Evolutionary conservation across 1,140 invertebrate species (phyloP).

Genomic region (Sinella curviseta): DNA sequence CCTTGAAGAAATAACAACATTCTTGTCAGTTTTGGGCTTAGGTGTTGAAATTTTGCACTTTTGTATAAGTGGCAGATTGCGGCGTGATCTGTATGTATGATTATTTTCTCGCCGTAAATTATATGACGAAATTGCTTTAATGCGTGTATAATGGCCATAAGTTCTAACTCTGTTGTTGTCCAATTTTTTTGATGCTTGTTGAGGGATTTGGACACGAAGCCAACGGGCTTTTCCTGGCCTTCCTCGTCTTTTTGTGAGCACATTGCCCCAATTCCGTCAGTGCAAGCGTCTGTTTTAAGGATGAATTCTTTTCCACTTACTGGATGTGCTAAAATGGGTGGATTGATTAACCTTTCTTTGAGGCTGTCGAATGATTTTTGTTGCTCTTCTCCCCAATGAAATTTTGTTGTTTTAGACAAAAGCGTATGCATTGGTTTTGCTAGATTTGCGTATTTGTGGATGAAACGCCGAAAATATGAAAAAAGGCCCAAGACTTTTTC

Average conservation of each 20-base stretch:
- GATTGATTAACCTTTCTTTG: conserved; percentile 48
- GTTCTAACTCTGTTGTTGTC: conserved; percentile 49
- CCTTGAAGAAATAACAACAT: conserved; percentile 50
- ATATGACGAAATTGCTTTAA: conserved; percentile 49
- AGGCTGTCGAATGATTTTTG: conserved; percentile 32
- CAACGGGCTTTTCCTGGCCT: conserved; percentile 50
- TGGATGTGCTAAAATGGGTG: conserved; percentile 44
- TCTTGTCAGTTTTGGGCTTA: conserved; percentile 48
- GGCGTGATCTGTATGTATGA: conserved; percentile 48
- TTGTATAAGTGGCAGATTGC: conserved; percentile 34
- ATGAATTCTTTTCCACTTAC: neutral
- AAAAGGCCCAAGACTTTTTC: neutral
- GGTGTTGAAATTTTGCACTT: conserved; percentile 51
- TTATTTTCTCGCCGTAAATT: conserved; percentile 44
- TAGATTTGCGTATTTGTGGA: neutral
- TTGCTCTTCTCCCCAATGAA: neutral
- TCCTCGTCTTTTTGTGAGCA: conserved; percentile 41
- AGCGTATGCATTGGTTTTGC: neutral
- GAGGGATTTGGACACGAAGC: conserved; percentile 45
- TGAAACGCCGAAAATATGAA: neutral
- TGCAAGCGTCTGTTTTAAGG: conserved; percentile 17
- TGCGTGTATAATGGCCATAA: conserved; percentile 48
- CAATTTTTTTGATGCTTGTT: conserved; percentile 49
- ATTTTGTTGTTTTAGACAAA: conserved; percentile 24
- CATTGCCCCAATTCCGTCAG: conserved; percentile 40